These are phyloP conservation scores for Silurus asotus DNA, from an alignment of 2,113 vertebrate species.

Conservation along the genomic window DNA sequence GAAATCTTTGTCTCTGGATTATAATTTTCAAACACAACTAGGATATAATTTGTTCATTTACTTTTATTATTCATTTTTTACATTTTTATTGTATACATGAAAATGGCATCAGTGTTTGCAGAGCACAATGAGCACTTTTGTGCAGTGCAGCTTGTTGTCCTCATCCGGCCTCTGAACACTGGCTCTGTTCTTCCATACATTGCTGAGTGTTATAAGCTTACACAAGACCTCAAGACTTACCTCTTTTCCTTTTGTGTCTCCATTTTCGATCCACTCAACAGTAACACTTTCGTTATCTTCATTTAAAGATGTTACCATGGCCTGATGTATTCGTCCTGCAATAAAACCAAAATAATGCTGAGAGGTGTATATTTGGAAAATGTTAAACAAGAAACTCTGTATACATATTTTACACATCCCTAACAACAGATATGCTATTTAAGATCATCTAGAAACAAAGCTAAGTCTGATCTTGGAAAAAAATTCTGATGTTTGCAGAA, in stretches of 20 bases:
- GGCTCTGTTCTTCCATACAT: constrained; percentile 53
- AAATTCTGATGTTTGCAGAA: not conserved
- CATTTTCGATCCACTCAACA: constrained; percentile 98
- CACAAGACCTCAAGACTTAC: constrained; percentile 63
- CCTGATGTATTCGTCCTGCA: constrained; percentile 92
- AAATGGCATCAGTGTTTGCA: not conserved
- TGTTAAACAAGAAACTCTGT: not conserved
- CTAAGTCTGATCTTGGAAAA: not conserved
- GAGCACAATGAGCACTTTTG: constrained; percentile 2
- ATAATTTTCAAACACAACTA: not conserved
- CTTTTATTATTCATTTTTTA: not conserved
- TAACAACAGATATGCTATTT: not conserved
- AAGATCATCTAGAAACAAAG: not conserved
- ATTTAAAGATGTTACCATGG: constrained; percentile 96
- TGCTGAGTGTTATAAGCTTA: constrained; percentile 57
- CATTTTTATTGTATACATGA: not conserved
- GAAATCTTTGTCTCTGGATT: not conserved
- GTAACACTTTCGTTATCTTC: constrained; percentile 96
- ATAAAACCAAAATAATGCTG: constrained; percentile 35
- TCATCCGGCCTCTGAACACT: constrained; percentile 29
- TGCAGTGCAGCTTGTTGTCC: not conserved
- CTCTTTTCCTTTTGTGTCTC: constrained; percentile 98
- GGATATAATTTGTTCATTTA: not conserved
- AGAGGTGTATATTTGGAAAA: constrained; percentile 17
- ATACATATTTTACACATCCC: not conserved